Evolutionary conservation across 2,888 invertebrate genomes (phyloP).

Genomic region (Melanostoma scalare): DNA sequence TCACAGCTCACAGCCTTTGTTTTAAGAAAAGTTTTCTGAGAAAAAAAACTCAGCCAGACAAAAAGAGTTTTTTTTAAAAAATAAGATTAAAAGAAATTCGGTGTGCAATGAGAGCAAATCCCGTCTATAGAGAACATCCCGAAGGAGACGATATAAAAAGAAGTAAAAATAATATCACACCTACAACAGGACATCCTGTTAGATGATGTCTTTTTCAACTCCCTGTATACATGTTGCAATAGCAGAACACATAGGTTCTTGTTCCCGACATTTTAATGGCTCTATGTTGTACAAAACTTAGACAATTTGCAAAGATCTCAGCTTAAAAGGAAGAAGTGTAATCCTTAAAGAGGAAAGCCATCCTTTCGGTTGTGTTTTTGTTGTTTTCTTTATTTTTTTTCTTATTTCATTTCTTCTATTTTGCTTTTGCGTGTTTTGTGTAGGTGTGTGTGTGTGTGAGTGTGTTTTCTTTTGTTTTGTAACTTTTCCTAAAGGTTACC

Average conservation of each 20-base stretch:
- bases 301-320: conserved; percentile 57
- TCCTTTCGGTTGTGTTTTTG: conserved; percentile 18
- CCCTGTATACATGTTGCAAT: conserved; percentile 26
- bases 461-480: conserved; percentile 6
- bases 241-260: conserved; percentile 37
- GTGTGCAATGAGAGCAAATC: conserved; percentile 4
- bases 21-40: conserved; percentile 1
- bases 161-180: conserved; percentile 40
- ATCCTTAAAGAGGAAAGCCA: conserved; percentile 60
- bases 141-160: conserved; percentile 5
- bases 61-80: conserved; percentile 15
- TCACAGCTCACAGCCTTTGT: conserved; percentile 22
- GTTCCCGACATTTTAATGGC: conserved; percentile 50
- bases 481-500: conserved; percentile 8
- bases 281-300: conserved; percentile 59
- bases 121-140: not conserved
- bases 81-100: conserved; percentile 6
- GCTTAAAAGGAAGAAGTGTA: conserved; percentile 46
- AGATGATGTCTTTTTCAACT: conserved; percentile 26
- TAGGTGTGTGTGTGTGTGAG: conserved; percentile 1
- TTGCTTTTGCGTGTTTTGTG: not conserved
- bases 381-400: too few relatives aligned
- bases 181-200: conserved; percentile 58
- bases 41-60: conserved; percentile 12
- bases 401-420: conserved; percentile 9